Conservation (phyloP, 2,888 invertebrate species). For the Shargacucullia verbasci region DNA sequence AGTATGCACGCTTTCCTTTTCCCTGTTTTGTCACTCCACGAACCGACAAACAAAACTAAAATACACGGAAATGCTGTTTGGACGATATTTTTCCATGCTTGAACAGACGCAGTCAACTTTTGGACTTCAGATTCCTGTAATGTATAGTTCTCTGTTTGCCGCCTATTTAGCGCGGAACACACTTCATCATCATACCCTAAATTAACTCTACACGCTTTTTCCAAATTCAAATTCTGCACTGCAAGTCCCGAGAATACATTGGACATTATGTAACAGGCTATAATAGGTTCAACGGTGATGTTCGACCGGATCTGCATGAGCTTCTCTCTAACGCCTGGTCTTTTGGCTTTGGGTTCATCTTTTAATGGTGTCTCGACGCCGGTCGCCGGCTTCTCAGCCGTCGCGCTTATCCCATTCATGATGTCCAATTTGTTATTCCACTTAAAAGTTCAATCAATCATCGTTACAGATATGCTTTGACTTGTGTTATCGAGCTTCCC, state of each 20-base stretch:
- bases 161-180: slow-evolving; percentile 92
- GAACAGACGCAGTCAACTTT: slow-evolving; percentile 88
- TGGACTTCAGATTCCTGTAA: slow-evolving; percentile 91
- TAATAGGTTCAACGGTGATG: slow-evolving; percentile 92
- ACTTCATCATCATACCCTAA: slow-evolving; percentile 92
- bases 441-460: slow-evolving; percentile 70
- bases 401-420: slow-evolving; percentile 83
- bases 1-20: slow-evolving; percentile 89
- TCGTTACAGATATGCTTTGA: slow-evolving; percentile 58
- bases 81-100: slow-evolving; percentile 89
- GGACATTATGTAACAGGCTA: slow-evolving; percentile 92
- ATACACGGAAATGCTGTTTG: slow-evolving; percentile 89
- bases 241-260: slow-evolving; percentile 92
- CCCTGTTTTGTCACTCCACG: slow-evolving; percentile 90
- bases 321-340: slow-evolving; percentile 77
- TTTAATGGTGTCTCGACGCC: slow-evolving; percentile 69
- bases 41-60: slow-evolving; percentile 89
- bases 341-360: slow-evolving; percentile 71
- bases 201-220: slow-evolving; percentile 96
- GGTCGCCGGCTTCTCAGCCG: slow-evolving; percentile 73
- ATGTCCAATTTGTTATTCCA: slow-evolving; percentile 62
- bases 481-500: slow-evolving; percentile 45
- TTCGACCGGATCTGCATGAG: slow-evolving; percentile 87
- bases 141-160: slow-evolving; percentile 92
- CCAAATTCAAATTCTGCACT: slow-evolving; percentile 95